Base-by-base conservation (phyloP, 2,888 invertebrate species). In the Julus scandinavius region DNA sequence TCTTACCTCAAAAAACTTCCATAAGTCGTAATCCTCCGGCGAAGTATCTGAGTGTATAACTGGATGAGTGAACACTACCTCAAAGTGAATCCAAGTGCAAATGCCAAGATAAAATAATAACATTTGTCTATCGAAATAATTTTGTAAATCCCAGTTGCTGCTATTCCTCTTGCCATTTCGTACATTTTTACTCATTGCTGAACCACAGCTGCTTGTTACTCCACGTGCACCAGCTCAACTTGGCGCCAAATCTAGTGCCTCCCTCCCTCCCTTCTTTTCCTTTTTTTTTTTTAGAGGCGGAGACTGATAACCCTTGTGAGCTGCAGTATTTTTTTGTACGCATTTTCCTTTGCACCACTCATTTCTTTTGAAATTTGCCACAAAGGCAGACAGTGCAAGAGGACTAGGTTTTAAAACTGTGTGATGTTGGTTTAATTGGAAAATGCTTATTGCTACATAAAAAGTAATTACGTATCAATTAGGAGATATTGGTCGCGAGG, bases 171-270 rank as follows among this genome's bases (percentile, higher is more conserved):
- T 29, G 29, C 29, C 29, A 1, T 29, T 29, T 29, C 29, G 29
- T 29, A 29, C 38, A 38, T 80, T 80, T 80, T 80, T 38, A 38
- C 13, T 38, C 80, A 80, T 80, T 38, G 80, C 80, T 80, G 29
- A 29, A 80, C 38, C 80, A 11, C 80, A 38, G 80, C 80, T 29
- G n/a, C 29, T n/a, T 7, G 29, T 29, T 29, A 38, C 80, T 80
- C 80, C 80, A 80, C 38, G 80, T 80, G 80, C 80, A 38, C 80
- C 80, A 15, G 13, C 80, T 13, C 38, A 80, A 80, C 80, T 80
- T 80, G 38, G 80, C 20, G 80, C 80, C 80, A 80, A 80, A 80
- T 80, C 80, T 38, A 20, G 80, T 80, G 38, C 29, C 80, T 80
- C 80, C 80, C 80, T 80, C 80, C 80, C 80, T 80, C 38, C 54